phyloP scores from a whole-genome alignment of 2,888 invertebrate species.

The Parochlus steinenii region DNA sequence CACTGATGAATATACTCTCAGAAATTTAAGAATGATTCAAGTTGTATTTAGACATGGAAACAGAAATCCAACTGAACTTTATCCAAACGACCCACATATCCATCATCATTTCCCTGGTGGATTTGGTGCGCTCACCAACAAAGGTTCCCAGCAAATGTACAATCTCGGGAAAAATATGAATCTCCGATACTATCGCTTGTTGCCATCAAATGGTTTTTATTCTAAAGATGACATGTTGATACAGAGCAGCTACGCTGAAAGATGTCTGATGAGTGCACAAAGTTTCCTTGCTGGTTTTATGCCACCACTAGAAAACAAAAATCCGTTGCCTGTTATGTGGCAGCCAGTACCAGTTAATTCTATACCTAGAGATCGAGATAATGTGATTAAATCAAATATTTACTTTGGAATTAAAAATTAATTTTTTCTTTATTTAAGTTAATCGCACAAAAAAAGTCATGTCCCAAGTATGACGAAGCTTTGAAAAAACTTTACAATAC shows the following conservation, averaged over 20 bases:
- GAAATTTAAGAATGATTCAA: no score
- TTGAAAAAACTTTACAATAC: conserved; percentile 33
- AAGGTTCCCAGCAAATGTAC: conserved; percentile 61
- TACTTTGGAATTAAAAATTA: not conserved
- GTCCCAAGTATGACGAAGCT: conserved; percentile 36
- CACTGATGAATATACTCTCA: conserved; percentile 25
- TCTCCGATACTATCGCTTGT: conserved; percentile 47
- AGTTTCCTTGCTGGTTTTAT: conserved; percentile 56
- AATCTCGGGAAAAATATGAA: conserved; percentile 55
- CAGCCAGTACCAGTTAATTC: conserved; percentile 78
- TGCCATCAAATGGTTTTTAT: conserved; percentile 40
- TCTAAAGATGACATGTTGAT: conserved; percentile 42
- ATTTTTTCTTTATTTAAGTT: conserved; percentile 14
- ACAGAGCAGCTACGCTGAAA: conserved; percentile 61
- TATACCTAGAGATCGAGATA: conserved; percentile 48
- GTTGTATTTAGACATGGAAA: conserved; percentile 78
- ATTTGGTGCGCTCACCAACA: conserved; percentile 63
- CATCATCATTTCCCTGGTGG: conserved; percentile 68
- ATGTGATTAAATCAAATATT: conserved; percentile 35
- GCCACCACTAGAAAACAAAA: conserved; percentile 27
- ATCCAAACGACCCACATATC: conserved; percentile 64
- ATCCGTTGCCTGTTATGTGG: conserved; percentile 43
- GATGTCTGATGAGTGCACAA: conserved; percentile 77
- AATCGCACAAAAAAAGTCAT: conserved; percentile 33
- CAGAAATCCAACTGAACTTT: conserved; percentile 54